Base-by-base conservation (phyloP, 1,140 invertebrate genomes). In the Charaxes varanes region DNA sequence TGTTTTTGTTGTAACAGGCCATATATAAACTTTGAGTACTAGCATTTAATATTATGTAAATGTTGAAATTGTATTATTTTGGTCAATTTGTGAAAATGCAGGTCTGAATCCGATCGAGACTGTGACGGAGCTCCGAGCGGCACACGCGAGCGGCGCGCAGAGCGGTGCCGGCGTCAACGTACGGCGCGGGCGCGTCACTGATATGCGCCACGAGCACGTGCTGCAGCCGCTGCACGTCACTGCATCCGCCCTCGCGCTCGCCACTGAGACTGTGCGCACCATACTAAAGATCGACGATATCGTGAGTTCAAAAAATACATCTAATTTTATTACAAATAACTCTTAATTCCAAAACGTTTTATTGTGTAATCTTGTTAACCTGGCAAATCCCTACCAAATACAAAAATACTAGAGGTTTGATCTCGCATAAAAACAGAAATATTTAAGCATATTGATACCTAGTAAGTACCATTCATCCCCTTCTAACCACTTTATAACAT, bases 271-370 rank as follows among this genome's bases (percentile, higher is more conserved):
- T 35, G 96, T 99, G 35, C 90, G 97, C 37, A 96, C 95, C 53
- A 99, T 99, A 85, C 87, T 99, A 41, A 99, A 99, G 86, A 99
- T 99, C 66, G 98, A 99, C 85, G 98, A 99, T 86, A 98, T 99
- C 84, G 90, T 94, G 62, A 92, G 91, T 70, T 34, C 11, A 3
- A 5, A 17, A 17, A 34, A 1, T 21, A 22, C 7, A 13, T 7
- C 4, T n/a, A n/a, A n/a, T n/a, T n/a, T n/a, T n/a, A n/a, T n/a
- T n/a, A n/a, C n/a, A n/a, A n/a, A n/a, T n/a, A n/a, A n/a, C n/a
- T n/a, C n/a, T n/a, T n/a, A n/a, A n/a, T n/a, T n/a, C n/a, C n/a
- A n/a, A n/a, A n/a, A n/a, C n/a, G n/a, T n/a, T n/a, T n/a, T n/a
- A n/a, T n/a, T n/a, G n/a, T n/a, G n/a, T n/a, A n/a, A n/a, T n/a